These are phyloP conservation scores for Ditula angustiorana DNA, from an alignment of 2,888 invertebrate genomes.

Conservation along the genomic window DNA sequence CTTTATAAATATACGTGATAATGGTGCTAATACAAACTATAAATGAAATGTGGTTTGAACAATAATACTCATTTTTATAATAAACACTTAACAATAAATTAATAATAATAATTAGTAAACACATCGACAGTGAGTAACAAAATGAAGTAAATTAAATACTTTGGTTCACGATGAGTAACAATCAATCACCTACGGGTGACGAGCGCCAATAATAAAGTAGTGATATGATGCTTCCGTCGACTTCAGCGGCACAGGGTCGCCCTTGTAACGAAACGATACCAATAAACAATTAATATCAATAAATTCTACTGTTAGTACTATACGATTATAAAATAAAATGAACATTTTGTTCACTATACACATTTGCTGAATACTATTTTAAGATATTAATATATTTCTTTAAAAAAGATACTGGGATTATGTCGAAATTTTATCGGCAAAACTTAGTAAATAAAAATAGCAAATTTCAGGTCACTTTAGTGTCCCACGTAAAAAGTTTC, in stretches of 20 bases:
- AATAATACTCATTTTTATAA: constrained; percentile 52
- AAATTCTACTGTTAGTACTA: not conserved
- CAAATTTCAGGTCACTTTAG: constrained; percentile 2
- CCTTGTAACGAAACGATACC: not conserved
- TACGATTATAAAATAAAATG: not conserved
- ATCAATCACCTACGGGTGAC: constrained; percentile 38
- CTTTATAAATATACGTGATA: constrained; percentile 10
- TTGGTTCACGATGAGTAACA: constrained; percentile 75
- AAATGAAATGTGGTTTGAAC: constrained; percentile 27
- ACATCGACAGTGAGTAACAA: constrained; percentile 52
- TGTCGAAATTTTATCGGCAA: no score
- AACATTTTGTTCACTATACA: constrained; percentile 3
- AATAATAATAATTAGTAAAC: constrained; percentile 53
- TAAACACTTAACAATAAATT: constrained; percentile 57
- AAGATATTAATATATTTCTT: no score
- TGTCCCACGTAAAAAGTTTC: not conserved
- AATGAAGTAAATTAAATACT: constrained; percentile 65
- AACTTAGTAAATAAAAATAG: not conserved
- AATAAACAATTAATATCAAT: not conserved
- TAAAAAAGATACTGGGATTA: no score
- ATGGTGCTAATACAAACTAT: constrained; percentile 20
- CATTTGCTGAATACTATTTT: not conserved
- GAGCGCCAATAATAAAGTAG: not conserved
- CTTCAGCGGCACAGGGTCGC: not conserved
- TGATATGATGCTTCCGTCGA: constrained; percentile 4